phyloP scores from a whole-genome alignment of 2,113 vertebrate species.

The Electrona antarctica region DNA sequence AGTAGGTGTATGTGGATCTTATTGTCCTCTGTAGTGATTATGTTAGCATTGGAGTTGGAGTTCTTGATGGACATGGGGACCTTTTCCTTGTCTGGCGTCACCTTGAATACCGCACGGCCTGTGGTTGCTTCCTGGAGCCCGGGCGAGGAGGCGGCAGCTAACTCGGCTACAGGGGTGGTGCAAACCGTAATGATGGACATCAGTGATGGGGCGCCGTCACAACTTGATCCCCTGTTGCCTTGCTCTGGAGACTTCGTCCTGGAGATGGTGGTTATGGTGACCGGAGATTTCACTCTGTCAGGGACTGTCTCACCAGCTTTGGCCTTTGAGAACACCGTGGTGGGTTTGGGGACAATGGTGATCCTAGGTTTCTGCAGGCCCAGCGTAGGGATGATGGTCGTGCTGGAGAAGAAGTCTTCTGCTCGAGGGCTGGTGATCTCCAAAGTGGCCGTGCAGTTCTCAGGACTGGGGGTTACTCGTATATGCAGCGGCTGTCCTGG shows the following conservation, averaged over 20 bases:
- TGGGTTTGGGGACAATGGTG: conserved; percentile 91
- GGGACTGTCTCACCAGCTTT: conserved; percentile 71
- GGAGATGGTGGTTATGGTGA: conserved; percentile 92
- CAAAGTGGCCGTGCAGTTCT: conserved; percentile 90
- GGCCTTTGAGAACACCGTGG: conserved; percentile 75
- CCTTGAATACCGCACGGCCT: conserved; percentile 86
- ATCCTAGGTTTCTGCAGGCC: conserved; percentile 92
- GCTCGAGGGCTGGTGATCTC: conserved; percentile 92
- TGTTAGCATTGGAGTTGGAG: conserved; percentile 87
- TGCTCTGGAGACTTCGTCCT: conserved; percentile 84
- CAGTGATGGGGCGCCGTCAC: conserved; percentile 79
- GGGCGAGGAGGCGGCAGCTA: conserved; percentile 64
- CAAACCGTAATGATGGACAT: conserved; percentile 93
- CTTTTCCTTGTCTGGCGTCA: conserved; percentile 87
- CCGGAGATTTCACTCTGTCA: conserved; percentile 86
- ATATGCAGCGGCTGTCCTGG: conserved; percentile 92
- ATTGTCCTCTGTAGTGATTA: conserved; percentile 95
- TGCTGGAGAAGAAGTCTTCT: conserved; percentile 94
- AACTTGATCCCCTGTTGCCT: conserved; percentile 58
- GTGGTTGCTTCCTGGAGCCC: conserved; percentile 81
- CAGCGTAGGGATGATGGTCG: conserved; percentile 93
- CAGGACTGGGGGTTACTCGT: conserved; percentile 89
- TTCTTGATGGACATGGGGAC: conserved; percentile 78
- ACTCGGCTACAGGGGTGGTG: conserved; percentile 82
- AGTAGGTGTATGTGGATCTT: conserved; percentile 94